Evolutionary conservation across 2,888 invertebrate genomes (phyloP).

Genomic region (Gasteruption jaculator): DNA sequence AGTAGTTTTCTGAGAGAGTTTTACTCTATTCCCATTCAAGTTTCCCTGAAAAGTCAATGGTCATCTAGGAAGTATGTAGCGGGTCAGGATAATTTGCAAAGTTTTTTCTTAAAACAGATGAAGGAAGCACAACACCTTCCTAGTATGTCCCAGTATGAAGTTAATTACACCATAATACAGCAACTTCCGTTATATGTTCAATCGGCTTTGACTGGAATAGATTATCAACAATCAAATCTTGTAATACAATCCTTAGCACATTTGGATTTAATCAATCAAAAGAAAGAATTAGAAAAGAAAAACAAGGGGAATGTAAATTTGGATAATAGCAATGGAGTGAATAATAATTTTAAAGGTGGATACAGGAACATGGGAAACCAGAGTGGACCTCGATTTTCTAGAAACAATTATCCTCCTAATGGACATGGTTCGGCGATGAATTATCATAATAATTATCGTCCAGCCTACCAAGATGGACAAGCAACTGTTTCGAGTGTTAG

Average conservation of each 20-base stretch:
- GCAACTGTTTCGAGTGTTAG: too few species aligned
- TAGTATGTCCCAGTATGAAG: conserved; percentile 7
- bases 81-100: conserved; percentile 9
- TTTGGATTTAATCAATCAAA: conserved; percentile 12
- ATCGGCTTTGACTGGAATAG: conserved; percentile 1
- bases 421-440: too few species aligned
- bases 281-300: too few species aligned
- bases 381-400: too few species aligned
- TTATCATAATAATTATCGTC: too few species aligned
- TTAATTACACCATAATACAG: conserved; percentile 15
- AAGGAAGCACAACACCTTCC: conserved; percentile 12
- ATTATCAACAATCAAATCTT: conserved; percentile 1
- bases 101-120: conserved; percentile 17
- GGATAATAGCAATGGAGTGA: too few species aligned
- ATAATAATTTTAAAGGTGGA: too few species aligned
- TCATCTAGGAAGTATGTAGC: not conserved
- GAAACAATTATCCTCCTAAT: too few species aligned
- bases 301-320: too few species aligned
- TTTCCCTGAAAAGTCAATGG: conserved; percentile 18
- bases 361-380: too few species aligned
- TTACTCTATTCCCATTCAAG: conserved; percentile 15
- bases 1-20: conserved; percentile 12
- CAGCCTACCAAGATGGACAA: too few species aligned
- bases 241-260: conserved; percentile 8
- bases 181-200: conserved; percentile 11